phyloP scores from a whole-genome alignment of 2,797 vertebrate species.

The Cirrhinus mrigala region DNA sequence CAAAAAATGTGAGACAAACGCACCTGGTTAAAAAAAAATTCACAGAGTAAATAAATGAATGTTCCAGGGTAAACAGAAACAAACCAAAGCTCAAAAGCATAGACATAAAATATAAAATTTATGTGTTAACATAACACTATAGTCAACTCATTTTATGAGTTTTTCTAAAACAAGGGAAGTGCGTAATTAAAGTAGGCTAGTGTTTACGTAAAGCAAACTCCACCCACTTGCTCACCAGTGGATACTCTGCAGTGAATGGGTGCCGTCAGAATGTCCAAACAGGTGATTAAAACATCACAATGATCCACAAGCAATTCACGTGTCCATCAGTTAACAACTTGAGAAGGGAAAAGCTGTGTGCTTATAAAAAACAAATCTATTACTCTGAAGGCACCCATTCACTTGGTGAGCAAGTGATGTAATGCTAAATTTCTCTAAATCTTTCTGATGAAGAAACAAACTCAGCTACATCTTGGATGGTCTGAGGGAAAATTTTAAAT shows the following conservation, averaged over 20 bases:
- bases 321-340: too few relatives aligned
- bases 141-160: neutral
- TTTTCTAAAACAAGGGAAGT: neutral
- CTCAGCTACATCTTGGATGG: too few relatives aligned
- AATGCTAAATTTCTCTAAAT: too few relatives aligned
- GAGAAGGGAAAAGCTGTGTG: neutral
- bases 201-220: neutral
- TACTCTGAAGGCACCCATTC: too few relatives aligned
- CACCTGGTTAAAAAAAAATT: conserved; percentile 48
- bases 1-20: conserved; percentile 49
- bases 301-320: neutral
- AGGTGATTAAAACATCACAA: neutral
- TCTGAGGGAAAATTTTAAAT: too few relatives aligned
- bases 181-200: neutral
- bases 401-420: too few relatives aligned
- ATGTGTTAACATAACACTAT: neutral
- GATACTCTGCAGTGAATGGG: neutral
- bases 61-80: neutral
- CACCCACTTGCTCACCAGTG: neutral
- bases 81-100: neutral
- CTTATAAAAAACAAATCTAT: neutral
- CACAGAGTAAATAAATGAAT: neutral
- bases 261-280: neutral
- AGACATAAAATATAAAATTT: neutral
- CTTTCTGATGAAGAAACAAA: too few relatives aligned